phyloP scores from a whole-genome alignment of 2,888 invertebrate genomes.

The Agrotis segetum region DNA sequence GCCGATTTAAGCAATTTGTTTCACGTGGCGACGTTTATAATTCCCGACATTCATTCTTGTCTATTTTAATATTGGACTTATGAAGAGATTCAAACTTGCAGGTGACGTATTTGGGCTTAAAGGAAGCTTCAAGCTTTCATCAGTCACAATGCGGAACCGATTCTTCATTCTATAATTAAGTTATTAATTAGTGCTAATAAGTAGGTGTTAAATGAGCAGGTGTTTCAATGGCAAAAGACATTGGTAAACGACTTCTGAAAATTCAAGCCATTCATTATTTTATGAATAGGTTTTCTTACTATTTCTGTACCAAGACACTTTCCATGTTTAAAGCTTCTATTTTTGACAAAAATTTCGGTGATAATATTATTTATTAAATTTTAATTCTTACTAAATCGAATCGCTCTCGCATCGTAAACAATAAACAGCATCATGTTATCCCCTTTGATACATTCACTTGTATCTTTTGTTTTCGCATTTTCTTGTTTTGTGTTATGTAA shows the following conservation, averaged over 20 bases:
- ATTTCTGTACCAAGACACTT: not conserved
- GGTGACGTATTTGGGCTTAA: constrained; percentile 7
- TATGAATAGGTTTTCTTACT: not conserved
- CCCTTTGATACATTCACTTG: constrained; percentile 70
- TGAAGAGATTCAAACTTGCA: constrained; percentile 22
- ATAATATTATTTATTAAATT: not conserved
- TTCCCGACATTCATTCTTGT: constrained; percentile 43
- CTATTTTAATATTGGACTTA: constrained; percentile 39
- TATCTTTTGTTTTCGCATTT: constrained; percentile 66
- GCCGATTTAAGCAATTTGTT: constrained; percentile 77
- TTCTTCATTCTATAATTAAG: constrained; percentile 40
- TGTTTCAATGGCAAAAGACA: constrained; percentile 6
- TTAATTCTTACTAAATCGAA: constrained; percentile 42
- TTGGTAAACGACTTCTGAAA: constrained; percentile 11
- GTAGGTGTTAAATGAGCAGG: constrained; percentile 25
- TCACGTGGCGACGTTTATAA: constrained; percentile 58
- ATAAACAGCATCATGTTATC: constrained; percentile 55
- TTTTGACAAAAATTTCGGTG: not conserved
- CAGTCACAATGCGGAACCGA: constrained; percentile 28
- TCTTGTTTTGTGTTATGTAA: constrained; percentile 72
- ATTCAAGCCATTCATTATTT: not conserved
- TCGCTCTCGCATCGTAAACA: constrained; percentile 54
- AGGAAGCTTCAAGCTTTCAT: constrained; percentile 31
- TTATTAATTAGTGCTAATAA: constrained; percentile 40
- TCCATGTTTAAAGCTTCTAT: not conserved